phyloP scores from a whole-genome alignment of 2,797 vertebrate species.

The Schizothorax lantsangensis region DNA sequence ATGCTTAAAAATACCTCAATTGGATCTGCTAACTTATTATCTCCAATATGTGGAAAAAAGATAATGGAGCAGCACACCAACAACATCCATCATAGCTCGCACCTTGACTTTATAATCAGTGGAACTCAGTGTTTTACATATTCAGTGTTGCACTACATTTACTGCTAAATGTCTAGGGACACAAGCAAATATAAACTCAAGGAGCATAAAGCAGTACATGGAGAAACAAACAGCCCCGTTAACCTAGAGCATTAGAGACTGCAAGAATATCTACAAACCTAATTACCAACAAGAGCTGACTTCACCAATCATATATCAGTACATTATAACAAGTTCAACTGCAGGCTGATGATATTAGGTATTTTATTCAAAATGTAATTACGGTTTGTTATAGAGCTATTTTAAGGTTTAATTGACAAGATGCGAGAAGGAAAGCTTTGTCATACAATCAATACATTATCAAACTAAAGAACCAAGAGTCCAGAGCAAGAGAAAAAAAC shows the following conservation, averaged over 20 bases:
- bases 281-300: slow-evolving; percentile 40
- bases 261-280: slow-evolving; percentile 42
- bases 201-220: background rate
- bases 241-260: slow-evolving; percentile 28
- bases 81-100: background rate
- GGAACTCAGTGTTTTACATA: background rate
- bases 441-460: slow-evolving; percentile 2
- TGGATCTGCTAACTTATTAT: background rate
- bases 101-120: background rate
- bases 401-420: background rate
- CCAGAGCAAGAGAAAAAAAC: background rate
- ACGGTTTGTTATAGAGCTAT: slow-evolving; percentile 31
- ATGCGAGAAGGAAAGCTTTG: background rate
- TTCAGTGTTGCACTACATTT: background rate
- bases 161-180: background rate
- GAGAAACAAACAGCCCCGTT: slow-evolving; percentile 23
- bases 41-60: background rate
- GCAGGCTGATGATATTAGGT: slow-evolving; percentile 40
- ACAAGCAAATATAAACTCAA: background rate
- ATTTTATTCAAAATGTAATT: slow-evolving; percentile 26
- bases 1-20: background rate
- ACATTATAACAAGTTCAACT: slow-evolving; percentile 25
- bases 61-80: too few relatives aligned
- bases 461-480: background rate
- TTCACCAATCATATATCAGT: slow-evolving; percentile 27